A percentile compares a stretch with the other conserved stretches of the same genome.
Evolutionary conservation across 2,113 vertebrate species (phyloP).

Genomic region (Apaloderma vittatum): DNA sequence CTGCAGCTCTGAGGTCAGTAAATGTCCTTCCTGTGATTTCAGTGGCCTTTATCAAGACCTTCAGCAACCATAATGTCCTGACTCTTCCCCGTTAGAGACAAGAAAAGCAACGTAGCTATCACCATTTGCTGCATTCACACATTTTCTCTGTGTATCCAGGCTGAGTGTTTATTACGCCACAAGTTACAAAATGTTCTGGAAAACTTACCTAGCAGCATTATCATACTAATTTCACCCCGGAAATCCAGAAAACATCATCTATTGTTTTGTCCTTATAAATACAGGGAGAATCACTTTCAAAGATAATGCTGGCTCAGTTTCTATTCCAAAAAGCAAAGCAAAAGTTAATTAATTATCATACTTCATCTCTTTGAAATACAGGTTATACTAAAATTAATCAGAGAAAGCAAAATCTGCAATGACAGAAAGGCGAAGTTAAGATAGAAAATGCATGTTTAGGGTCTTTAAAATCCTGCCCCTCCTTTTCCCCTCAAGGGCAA

Average conservation of each 20-base stretch:
- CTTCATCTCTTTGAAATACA: neutral
- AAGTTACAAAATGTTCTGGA: neutral
- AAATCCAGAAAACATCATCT: neutral
- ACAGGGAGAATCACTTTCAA: neutral
- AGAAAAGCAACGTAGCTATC: neutral
- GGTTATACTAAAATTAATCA: neutral
- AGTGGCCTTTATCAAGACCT: neutral
- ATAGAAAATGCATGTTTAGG: neutral
- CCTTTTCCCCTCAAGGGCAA: neutral
- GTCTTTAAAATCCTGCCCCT: neutral
- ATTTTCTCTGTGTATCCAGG: neutral
- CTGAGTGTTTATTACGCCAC: neutral
- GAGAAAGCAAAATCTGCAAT: neutral
- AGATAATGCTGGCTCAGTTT: neutral
- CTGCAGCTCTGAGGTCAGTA: neutral
- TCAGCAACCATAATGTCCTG: neutral
- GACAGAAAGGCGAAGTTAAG: neutral
- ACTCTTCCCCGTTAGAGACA: neutral
- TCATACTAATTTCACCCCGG: neutral
- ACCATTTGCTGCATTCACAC: neutral
- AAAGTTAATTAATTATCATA: neutral
- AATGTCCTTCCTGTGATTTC: neutral
- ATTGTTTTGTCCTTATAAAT: neutral
- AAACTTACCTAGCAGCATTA: neutral
- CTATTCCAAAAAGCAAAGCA: constrained; percentile 2